These are phyloP conservation scores for Cylas formicarius DNA, from an alignment of 1,140 invertebrate species.

Conservation along the genomic window DNA sequence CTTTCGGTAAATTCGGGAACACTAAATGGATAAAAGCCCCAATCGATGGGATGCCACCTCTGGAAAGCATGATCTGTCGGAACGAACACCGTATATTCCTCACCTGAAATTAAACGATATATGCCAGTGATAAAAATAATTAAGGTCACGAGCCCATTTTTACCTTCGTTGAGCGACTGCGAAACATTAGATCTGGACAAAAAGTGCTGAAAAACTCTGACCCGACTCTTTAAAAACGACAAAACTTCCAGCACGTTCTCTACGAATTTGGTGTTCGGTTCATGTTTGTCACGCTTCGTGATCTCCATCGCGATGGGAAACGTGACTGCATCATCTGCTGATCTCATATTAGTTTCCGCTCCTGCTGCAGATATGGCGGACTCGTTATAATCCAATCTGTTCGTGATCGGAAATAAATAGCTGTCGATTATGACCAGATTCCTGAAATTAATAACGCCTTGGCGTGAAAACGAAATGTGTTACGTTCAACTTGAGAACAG, in stretches of 20 bases:
- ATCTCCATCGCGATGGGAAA: conserved; percentile 32
- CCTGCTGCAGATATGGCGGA: too few species aligned
- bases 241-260: conserved; percentile 53
- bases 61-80: conserved; percentile 58
- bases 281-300: conserved; percentile 40
- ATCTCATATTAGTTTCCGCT: too few species aligned
- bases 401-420: conserved; percentile 45
- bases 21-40: conserved; percentile 62
- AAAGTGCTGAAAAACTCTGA: conserved; percentile 57
- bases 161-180: conserved; percentile 48
- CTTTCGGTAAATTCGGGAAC: conserved; percentile 57
- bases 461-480: too few species aligned
- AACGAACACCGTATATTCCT: conserved; percentile 55
- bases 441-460: too few species aligned
- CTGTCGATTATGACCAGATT: conserved; percentile 44
- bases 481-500: too few species aligned
- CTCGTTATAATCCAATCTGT: too few species aligned
- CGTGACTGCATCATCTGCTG: too few species aligned
- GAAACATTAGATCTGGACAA: conserved; percentile 53
- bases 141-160: too few species aligned
- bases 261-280: conserved; percentile 47
- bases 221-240: conserved; percentile 52
- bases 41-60: conserved; percentile 60
- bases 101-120: too few species aligned
- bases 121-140: too few species aligned